A percentile compares a stretch with the other conserved stretches of the same genome.
Evolutionary conservation across 1,140 invertebrate species (phyloP).

Genomic region (Drosophila pseudoobscura): DNA sequence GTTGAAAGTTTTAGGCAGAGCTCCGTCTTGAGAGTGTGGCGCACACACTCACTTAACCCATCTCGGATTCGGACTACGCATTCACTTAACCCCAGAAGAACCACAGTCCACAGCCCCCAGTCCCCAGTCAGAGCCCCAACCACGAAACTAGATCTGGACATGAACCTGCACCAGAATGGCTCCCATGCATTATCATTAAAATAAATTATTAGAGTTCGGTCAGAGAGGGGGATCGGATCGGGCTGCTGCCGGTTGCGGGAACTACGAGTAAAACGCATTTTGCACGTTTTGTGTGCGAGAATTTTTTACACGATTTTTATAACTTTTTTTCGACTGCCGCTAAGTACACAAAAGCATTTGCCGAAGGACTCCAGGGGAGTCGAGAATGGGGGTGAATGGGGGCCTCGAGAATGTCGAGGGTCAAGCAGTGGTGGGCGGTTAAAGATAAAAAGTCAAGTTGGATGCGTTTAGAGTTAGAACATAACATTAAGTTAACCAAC

Average conservation of each 20-base stretch:
- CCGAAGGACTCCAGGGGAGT: slow-evolving; percentile 14
- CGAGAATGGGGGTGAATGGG: background rate
- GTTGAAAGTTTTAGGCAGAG: slow-evolving; percentile 1
- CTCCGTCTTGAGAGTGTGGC: slow-evolving; percentile 13
- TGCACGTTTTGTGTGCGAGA: slow-evolving; percentile 73
- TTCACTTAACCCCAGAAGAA: slow-evolving; percentile 29
- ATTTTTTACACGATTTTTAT: slow-evolving; percentile 82
- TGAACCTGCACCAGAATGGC: slow-evolving; percentile 35
- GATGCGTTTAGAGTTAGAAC: slow-evolving; percentile 60
- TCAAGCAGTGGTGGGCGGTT: background rate
- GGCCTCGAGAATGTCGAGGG: background rate
- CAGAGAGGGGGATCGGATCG: slow-evolving; percentile 16
- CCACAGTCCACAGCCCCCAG: slow-evolving; percentile 3
- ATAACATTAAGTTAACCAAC: slow-evolving; percentile 49
- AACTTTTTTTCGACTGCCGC: slow-evolving; percentile 64
- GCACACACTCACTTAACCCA: slow-evolving; percentile 18
- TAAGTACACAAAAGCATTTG: slow-evolving; percentile 77
- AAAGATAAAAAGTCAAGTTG: slow-evolving; percentile 74
- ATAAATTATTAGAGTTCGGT: slow-evolving; percentile 79
- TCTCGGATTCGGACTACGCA: background rate
- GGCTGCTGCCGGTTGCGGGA: background rate
- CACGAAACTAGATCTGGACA: background rate
- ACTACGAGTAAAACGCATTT: slow-evolving; percentile 68
- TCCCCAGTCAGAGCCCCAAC: background rate
- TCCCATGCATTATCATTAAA: slow-evolving; percentile 80